Evolutionary conservation across 2,797 vertebrate species (phyloP).

Genomic region (Selene dorsalis): DNA sequence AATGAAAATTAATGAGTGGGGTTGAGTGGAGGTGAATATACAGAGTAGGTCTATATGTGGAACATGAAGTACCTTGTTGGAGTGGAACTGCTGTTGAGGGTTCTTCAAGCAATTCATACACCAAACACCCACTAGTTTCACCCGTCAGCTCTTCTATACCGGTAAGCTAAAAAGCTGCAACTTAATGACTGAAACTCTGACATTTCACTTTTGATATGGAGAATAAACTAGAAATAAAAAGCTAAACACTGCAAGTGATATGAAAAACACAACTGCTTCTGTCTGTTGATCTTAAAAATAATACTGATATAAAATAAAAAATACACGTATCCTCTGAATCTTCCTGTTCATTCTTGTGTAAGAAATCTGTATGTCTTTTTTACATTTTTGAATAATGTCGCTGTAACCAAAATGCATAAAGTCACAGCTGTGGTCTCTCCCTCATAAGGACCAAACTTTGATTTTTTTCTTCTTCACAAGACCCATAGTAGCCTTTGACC

Average conservation of each 20-base stretch:
- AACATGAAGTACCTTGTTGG: conserved; percentile 82
- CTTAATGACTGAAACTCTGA: conserved; percentile 58
- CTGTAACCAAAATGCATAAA: conserved; percentile 29
- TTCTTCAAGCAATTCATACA: conserved; percentile 74
- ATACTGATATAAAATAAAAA: neutral
- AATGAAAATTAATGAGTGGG: conserved; percentile 86
- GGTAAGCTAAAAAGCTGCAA: conserved; percentile 48
- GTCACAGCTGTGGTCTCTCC: conserved; percentile 42
- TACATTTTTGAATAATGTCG: conserved; percentile 10
- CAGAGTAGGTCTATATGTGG: conserved; percentile 78
- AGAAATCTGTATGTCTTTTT: conserved; percentile 6
- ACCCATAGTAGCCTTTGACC: conserved; percentile 65
- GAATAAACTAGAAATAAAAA: conserved; percentile 32
- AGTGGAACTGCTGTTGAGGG: conserved; percentile 72
- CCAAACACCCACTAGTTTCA: conserved; percentile 75
- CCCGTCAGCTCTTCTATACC: conserved; percentile 52
- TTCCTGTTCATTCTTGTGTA: conserved; percentile 23
- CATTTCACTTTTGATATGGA: conserved; percentile 27
- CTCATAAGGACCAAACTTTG: conserved; percentile 60
- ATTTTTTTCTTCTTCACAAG: conserved; percentile 55
- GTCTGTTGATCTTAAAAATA: neutral
- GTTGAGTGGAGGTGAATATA: conserved; percentile 79
- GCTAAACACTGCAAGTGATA: conserved; percentile 26
- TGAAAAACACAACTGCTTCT: conserved; percentile 31
- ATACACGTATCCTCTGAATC: neutral